A percentile compares a stretch with the other conserved stretches of the same genome.
Evolutionary conservation across 1,140 invertebrate species (phyloP).

Genomic region (Octopus sinensis): DNA sequence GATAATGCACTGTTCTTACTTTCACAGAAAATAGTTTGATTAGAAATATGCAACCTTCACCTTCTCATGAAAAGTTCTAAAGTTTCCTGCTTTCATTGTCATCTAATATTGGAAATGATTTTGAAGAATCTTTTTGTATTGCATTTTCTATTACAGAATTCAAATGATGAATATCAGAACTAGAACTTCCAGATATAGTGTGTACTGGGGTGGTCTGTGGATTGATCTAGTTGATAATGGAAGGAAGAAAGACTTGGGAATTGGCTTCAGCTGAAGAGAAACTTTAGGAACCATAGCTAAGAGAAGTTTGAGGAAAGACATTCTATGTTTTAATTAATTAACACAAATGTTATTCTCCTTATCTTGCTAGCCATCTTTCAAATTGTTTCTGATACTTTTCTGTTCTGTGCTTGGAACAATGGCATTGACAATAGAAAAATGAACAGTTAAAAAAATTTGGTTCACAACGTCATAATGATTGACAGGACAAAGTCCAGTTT

Average conservation of each 20-base stretch:
- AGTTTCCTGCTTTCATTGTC: neutral
- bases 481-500: slow-evolving; percentile 65
- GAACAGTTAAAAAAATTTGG: slow-evolving; percentile 22
- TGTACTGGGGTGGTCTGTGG: slow-evolving; percentile 26
- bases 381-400: neutral
- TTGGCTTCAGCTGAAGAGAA: slow-evolving; percentile 19
- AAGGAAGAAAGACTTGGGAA: slow-evolving; percentile 20
- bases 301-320: neutral
- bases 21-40: neutral
- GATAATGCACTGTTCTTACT: neutral
- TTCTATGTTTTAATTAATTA: neutral
- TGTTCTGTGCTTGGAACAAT: neutral
- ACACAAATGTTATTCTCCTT: neutral
- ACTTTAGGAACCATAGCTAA: neutral
- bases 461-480: slow-evolving; percentile 61
- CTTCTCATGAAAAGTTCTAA: neutral
- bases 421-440: neutral
- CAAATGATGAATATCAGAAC: slow-evolving; percentile 3
- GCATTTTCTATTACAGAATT: slow-evolving; percentile 29
- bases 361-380: neutral
- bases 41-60: neutral
- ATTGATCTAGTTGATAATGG: slow-evolving; percentile 23
- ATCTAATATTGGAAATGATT: neutral
- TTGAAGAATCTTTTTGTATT: slow-evolving; percentile 18
- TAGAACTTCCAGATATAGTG: neutral